Percentiles rank a stretch among this genome's conserved stretches.
Conservation (phyloP, 2,888 invertebrate genomes). For the Erebia ligea region DNA sequence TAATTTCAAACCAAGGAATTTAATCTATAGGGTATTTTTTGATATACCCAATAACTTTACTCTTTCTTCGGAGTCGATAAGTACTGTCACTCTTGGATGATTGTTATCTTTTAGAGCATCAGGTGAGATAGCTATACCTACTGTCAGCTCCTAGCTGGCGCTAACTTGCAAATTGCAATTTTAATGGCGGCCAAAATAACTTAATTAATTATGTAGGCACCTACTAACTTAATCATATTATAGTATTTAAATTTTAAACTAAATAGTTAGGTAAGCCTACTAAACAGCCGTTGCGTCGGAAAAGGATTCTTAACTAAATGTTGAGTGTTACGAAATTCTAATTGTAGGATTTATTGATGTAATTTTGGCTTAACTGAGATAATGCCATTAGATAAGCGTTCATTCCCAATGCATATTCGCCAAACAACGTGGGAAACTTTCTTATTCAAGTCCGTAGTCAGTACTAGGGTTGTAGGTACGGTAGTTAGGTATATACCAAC, state of each 20-base stretch:
- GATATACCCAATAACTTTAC: no score
- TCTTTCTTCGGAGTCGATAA: no score
- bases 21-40: no score
- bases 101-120: no score
- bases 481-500: not conserved
- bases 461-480: constrained; percentile 12
- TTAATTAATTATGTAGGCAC: not conserved
- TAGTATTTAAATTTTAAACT: not conserved
- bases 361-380: constrained; percentile 36
- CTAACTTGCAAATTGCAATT: no score
- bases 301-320: constrained; percentile 25
- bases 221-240: not conserved
- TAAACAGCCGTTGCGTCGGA: constrained; percentile 19
- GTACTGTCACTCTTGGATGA: no score
- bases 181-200: not conserved
- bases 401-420: constrained; percentile 40
- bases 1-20: no score
- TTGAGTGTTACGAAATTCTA: constrained; percentile 29
- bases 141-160: no score
- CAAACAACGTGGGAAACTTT: constrained; percentile 46
- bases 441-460: constrained; percentile 26
- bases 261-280: not conserved
- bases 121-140: no score
- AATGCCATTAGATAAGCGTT: constrained; percentile 39
- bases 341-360: constrained; percentile 33